Percentiles rank a stretch among this genome's conserved stretches.
Conservation (phyloP, 2,888 invertebrate species). For the Mythimna albipuncta region DNA sequence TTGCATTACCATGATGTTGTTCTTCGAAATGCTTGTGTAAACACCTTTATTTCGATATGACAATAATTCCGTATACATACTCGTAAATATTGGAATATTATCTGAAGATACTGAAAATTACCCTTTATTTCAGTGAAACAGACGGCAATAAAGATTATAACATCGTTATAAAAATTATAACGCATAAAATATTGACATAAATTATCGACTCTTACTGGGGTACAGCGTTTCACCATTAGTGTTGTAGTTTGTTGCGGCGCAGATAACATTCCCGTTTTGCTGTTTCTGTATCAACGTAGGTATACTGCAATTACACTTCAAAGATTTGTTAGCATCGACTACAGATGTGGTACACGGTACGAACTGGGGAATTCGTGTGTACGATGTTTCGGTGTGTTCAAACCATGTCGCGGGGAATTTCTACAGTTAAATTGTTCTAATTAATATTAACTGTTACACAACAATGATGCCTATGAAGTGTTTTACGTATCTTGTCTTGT, state of each 20-base stretch:
- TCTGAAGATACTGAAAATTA: constrained; percentile 33
- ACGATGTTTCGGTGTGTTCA: constrained; percentile 2
- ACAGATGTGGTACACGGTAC: constrained; percentile 67
- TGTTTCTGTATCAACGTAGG: constrained; percentile 75
- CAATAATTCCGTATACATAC: constrained; percentile 6
- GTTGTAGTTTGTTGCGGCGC: constrained; percentile 80
- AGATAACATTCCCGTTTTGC: constrained; percentile 81
- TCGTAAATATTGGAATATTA: constrained; percentile 28
- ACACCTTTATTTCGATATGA: constrained; percentile 40
- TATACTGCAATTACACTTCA: constrained; percentile 83
- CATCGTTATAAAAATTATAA: constrained; percentile 57
- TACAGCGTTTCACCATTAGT: constrained; percentile 84
- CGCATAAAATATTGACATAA: constrained; percentile 75
- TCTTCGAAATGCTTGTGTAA: constrained; percentile 45
- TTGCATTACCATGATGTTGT: constrained; percentile 61
- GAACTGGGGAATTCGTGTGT: constrained; percentile 51
- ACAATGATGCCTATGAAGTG: neutral
- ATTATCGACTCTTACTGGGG: constrained; percentile 72
- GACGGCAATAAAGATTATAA: constrained; percentile 52
- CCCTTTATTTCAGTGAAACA: constrained; percentile 41
- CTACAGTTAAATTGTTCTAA: constrained; percentile 6
- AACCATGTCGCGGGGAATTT: constrained; percentile 18
- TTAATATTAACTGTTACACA: constrained; percentile 3
- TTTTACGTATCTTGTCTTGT: neutral
- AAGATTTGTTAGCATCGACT: constrained; percentile 81